These are phyloP conservation scores for Drosophila anomelani DNA, from an alignment of 2,888 invertebrate genomes.

Conservation along the genomic window DNA sequence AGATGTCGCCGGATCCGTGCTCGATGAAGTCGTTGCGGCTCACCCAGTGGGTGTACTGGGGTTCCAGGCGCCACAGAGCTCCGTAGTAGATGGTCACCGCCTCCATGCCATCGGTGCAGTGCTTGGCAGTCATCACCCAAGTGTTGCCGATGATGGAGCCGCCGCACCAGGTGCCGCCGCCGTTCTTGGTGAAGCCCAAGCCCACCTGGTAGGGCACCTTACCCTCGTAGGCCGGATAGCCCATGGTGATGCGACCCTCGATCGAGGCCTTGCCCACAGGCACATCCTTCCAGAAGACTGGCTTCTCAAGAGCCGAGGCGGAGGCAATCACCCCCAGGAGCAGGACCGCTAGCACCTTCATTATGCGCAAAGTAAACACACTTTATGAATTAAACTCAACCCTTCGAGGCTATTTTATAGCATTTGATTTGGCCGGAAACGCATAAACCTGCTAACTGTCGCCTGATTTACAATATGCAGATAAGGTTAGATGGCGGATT, in stretches of 20 bases:
- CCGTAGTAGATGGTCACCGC: slow-evolving; percentile 63
- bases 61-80: slow-evolving; percentile 65
- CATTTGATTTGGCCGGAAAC: slow-evolving; percentile 10
- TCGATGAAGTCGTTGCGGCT: slow-evolving; percentile 56
- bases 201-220: slow-evolving; percentile 76
- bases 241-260: slow-evolving; percentile 75
- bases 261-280: slow-evolving; percentile 33
- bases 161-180: slow-evolving; percentile 68
- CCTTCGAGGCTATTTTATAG: slow-evolving; percentile 6
- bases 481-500: slow-evolving; percentile 9
- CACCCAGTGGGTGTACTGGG: slow-evolving; percentile 66
- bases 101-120: slow-evolving; percentile 66
- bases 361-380: slow-evolving; percentile 5
- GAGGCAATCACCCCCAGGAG: slow-evolving; percentile 33
- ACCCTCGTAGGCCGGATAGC: slow-evolving; percentile 63
- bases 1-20: slow-evolving; percentile 59
- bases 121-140: slow-evolving; percentile 78
- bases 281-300: slow-evolving; percentile 55
- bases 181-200: slow-evolving; percentile 55
- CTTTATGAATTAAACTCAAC: background rate
- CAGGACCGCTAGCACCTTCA: slow-evolving; percentile 28
- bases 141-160: slow-evolving; percentile 72
- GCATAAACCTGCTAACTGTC: background rate
- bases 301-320: slow-evolving; percentile 31
- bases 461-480: slow-evolving; percentile 24